Conservation (phyloP, 2,888 invertebrate genomes). For the Scaptomyza reducta region DNA sequence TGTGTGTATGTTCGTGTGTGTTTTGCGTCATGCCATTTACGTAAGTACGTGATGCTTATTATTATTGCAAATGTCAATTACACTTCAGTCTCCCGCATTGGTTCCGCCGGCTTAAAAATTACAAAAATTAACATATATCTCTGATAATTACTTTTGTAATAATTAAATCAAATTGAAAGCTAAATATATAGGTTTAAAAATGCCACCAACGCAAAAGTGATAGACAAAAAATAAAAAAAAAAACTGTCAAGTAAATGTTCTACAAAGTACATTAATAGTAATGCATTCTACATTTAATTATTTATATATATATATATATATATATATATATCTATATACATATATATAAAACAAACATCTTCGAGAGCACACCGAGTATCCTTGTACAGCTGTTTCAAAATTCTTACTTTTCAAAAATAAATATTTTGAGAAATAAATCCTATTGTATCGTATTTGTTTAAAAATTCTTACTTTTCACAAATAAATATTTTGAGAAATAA, state of each 20-base stretch:
- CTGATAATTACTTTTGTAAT: slow-evolving; percentile 74
- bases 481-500: no score
- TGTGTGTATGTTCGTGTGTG: slow-evolving; percentile 25
- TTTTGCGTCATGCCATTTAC: slow-evolving; percentile 49
- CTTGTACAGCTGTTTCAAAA: no score
- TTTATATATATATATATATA: not conserved
- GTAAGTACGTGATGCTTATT: slow-evolving; percentile 54
- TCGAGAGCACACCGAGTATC: no score
- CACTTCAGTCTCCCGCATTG: slow-evolving; percentile 91
- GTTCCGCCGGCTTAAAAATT: slow-evolving; percentile 88
- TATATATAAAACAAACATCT: no score
- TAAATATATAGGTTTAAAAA: slow-evolving; percentile 31
- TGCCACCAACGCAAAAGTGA: slow-evolving; percentile 35
- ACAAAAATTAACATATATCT: slow-evolving; percentile 84
- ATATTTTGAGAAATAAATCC: no score
- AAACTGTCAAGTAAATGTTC: not conserved
- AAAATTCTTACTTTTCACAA: no score
- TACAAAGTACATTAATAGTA: no score
- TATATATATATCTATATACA: no score
- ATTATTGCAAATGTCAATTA: slow-evolving; percentile 84
- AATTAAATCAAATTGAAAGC: slow-evolving; percentile 52
- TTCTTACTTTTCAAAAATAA: no score
- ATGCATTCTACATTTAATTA: not conserved
- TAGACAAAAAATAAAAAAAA: not conserved
- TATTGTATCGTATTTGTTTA: no score